Evolutionary conservation across 2,113 vertebrate species (phyloP).

Genomic region (Pygathrix nemaeus): DNA sequence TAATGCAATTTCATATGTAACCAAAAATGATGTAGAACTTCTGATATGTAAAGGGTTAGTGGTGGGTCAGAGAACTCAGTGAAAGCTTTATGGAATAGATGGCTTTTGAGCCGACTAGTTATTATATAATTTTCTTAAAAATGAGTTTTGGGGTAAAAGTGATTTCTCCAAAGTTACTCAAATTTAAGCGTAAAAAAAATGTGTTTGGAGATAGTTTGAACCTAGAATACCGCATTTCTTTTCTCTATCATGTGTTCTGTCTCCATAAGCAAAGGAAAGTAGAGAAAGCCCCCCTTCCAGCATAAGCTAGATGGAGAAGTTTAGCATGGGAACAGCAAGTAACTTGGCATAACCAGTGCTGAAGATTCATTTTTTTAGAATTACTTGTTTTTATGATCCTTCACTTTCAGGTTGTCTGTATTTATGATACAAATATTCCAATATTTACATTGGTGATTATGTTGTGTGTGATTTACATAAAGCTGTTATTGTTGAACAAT

Average conservation of each 20-base stretch:
- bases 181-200: not conserved
- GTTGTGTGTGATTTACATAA: not conserved
- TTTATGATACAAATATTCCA: not conserved
- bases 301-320: not conserved
- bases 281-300: not conserved
- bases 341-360: not conserved
- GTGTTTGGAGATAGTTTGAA: not conserved
- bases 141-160: not conserved
- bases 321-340: not conserved
- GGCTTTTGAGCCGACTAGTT: not conserved
- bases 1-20: not conserved
- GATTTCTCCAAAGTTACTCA: not conserved
- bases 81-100: not conserved
- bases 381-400: not conserved
- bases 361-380: not conserved
- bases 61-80: not conserved
- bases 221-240: not conserved
- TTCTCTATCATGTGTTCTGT: not conserved
- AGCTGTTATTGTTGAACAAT: slow-evolving; percentile 4
- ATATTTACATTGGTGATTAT: not conserved
- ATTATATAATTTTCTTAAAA: not conserved
- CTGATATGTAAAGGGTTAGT: not conserved
- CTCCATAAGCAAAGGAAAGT: not conserved
- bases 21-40: not conserved
- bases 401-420: not conserved